Base-by-base conservation (phyloP, 2,113 vertebrate genomes). In the Dolichotis patagonum region DNA sequence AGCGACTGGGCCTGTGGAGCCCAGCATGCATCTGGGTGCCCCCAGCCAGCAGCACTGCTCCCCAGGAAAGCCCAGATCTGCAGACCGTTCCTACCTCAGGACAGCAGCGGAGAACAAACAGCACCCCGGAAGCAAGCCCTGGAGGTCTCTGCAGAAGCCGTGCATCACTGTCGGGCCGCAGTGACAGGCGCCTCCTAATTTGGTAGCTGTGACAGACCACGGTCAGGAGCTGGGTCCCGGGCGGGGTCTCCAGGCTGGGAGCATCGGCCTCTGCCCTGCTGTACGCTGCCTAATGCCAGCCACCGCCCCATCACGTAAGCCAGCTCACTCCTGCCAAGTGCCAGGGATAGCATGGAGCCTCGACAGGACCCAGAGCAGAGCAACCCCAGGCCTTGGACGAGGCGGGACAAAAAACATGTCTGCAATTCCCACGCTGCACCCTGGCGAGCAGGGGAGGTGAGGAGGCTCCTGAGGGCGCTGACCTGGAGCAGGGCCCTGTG, bases 361-460 rank as follows among this genome's bases (percentile, higher is more conserved):
- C 0, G 0, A 28, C 2, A 38, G 13, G 22, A 49, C 67, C 20
- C 38, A 11, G 71, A 35, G 26, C 38, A 58, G 58, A 41, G 54
- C 16, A 58, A 46, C 26, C 1, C 6, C 49, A 71, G 54, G 3
- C 41, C 56, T 63, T 19, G 12, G 24, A 73, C 62, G 11, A 0
- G 0, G 35, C 12, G 13, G 32, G n/a, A 41, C 86, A 32, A 43
- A 26, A 82, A 16, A 22, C 30, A 1, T 38, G 12, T 56, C 67
- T 46, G 30, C 90, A 32, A 88, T 56, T 43, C n/a, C 10, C 43
- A 71, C 0, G 0, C 7, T n/a, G 10, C 22, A 10, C 56, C 67
- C 67, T 26, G 10, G 84, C 0, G 13, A 91, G 65, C 90, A 93
- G 90, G n/a, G 35, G 32, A 73, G 17, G 32, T 49, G 43, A 67